Conservation (phyloP, 2,797 vertebrate genomes). For the Brachymystax lenok region DNA sequence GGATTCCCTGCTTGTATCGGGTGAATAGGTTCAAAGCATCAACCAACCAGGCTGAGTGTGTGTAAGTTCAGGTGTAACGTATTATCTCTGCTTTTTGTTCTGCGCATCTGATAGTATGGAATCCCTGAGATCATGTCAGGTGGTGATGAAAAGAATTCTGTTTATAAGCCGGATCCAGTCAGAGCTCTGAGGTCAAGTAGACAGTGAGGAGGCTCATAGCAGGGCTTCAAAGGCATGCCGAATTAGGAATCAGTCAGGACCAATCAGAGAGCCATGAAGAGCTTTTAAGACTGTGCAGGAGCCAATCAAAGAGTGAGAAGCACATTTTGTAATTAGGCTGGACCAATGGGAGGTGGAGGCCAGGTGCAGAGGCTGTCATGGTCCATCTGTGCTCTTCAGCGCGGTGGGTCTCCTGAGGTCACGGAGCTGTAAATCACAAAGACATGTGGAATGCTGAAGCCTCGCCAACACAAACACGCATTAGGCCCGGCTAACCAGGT, state of each 20-base stretch:
- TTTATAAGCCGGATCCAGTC: neutral
- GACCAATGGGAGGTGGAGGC: neutral
- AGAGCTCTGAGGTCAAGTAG: neutral
- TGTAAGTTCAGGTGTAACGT: conserved; percentile 1
- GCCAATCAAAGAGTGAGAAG: conserved; percentile 5
- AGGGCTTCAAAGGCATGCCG: neutral
- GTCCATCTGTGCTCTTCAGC: neutral
- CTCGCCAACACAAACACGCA: conserved; percentile 76
- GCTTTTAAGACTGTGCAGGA: neutral
- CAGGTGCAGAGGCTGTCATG: neutral
- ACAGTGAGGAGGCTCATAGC: neutral
- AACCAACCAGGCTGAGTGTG: neutral
- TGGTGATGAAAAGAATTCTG: neutral
- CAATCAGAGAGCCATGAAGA: neutral
- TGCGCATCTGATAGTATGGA: neutral
- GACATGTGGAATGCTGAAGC: conserved; percentile 80
- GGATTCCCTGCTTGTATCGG: neutral
- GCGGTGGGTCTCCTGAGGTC: conserved; percentile 77
- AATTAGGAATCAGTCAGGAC: neutral
- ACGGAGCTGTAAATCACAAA: conserved; percentile 80
- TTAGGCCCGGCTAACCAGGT: conserved; percentile 62
- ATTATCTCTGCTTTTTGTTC: conserved; percentile 1
- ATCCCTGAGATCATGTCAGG: neutral
- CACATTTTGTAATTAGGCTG: neutral
- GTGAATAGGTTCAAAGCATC: neutral